A percentile compares a stretch with the other conserved stretches of the same genome.
phyloP scores from a whole-genome alignment of 23 tunicate species.

The Trididemnum miniatum region DNA sequence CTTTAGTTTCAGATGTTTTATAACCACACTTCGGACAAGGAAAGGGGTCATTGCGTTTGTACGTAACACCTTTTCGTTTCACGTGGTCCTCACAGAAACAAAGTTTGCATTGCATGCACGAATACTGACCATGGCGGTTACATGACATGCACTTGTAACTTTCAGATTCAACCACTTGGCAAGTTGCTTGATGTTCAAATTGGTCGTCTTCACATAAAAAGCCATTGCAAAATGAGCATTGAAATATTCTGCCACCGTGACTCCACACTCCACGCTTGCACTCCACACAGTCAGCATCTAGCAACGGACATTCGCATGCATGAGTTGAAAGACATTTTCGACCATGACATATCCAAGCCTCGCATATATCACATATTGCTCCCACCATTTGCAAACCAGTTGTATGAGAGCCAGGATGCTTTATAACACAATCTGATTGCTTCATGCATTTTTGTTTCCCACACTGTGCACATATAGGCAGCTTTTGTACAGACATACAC shows the following conservation, averaged over 20 bases:
- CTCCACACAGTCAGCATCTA: constrained; percentile 83
- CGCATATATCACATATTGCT: constrained; percentile 95
- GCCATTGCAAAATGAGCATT: constrained; percentile 77
- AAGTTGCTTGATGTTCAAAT: constrained; percentile 95
- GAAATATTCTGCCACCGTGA: constrained; percentile 90
- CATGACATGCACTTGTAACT: constrained; percentile 87
- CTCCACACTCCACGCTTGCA: constrained; percentile 92
- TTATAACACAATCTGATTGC: constrained; percentile 79
- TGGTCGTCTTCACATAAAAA: constrained; percentile 96
- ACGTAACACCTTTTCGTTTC: constrained; percentile 82
- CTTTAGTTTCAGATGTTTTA: constrained; percentile 73
- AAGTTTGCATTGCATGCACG: constrained; percentile 92
- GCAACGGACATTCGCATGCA: constrained; percentile 91
- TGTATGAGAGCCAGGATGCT: constrained; percentile 63
- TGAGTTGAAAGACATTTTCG: constrained; percentile 78
- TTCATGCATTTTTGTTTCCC: constrained; percentile 97
- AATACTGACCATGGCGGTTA: constrained; percentile 78
- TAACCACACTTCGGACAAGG: constrained; percentile 96
- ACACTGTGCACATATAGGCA: constrained; percentile 92
- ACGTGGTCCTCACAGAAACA: constrained; percentile 96
- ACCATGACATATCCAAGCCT: constrained; percentile 96
- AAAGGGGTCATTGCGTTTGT: constrained; percentile 72
- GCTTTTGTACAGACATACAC: constrained; percentile 70
- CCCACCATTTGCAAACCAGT: constrained; percentile 89
- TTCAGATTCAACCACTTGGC: constrained; percentile 86